Percentiles rank a stretch among this genome's conserved stretches.
Conservation (phyloP, 2,113 vertebrate genomes). For the Brachyhypopomus gauderio region DNA sequence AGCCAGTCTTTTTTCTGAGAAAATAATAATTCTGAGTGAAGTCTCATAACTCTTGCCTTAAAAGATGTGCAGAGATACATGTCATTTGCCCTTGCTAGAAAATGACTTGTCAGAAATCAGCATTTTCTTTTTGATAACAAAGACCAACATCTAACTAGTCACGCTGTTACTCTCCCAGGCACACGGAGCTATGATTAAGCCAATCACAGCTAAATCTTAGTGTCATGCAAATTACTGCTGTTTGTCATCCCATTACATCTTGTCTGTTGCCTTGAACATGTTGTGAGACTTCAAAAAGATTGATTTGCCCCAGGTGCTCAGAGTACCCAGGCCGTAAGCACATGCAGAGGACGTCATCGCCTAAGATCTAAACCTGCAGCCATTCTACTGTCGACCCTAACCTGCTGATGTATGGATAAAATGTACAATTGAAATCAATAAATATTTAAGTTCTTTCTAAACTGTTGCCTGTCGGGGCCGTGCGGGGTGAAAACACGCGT, state of each 20-base stretch:
- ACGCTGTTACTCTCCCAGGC: background rate
- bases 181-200: background rate
- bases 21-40: background rate
- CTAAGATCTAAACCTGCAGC: slow-evolving; percentile 61
- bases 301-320: background rate
- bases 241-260: background rate
- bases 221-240: background rate
- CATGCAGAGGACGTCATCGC: slow-evolving; percentile 48
- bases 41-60: background rate
- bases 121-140: background rate
- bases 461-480: background rate
- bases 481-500: background rate
- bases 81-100: background rate
- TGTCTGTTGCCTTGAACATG: background rate
- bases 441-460: slow-evolving; percentile 77
- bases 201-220: background rate
- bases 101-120: slow-evolving; percentile 1
- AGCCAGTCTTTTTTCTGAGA: background rate
- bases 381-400: slow-evolving; percentile 71
- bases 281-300: background rate
- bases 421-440: slow-evolving; percentile 70
- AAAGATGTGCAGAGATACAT: background rate
- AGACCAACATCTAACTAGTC: background rate
- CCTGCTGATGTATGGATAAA: slow-evolving; percentile 75
- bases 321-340: slow-evolving; percentile 14